These are phyloP conservation scores for Dicranocentrus wangi DNA, from an alignment of 2,888 invertebrate genomes.

Conservation along the genomic window DNA sequence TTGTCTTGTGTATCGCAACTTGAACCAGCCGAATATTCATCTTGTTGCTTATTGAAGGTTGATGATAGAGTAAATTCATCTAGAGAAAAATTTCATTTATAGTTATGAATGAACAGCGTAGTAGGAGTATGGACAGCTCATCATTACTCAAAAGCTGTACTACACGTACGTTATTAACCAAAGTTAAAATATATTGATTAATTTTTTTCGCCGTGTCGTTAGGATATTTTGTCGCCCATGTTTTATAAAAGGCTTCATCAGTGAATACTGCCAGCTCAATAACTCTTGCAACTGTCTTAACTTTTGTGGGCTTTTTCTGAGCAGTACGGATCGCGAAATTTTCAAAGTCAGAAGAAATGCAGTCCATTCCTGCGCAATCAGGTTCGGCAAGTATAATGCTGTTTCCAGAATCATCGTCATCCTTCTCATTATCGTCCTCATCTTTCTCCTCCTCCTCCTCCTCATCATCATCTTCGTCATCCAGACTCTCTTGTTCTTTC, in stretches of 20 bases:
- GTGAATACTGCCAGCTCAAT: conserved; percentile 61
- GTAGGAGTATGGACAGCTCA: too few species aligned
- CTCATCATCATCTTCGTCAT: conserved; percentile 43
- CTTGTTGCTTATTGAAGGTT: conserved; percentile 44
- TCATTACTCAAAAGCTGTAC: too few species aligned
- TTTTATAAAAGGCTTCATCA: conserved; percentile 44
- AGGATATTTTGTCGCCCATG: conserved; percentile 24
- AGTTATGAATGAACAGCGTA: too few species aligned
- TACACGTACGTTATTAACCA: conserved; percentile 63
- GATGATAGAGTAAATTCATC: conserved; percentile 63
- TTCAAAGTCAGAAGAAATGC: neutral
- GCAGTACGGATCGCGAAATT: neutral
- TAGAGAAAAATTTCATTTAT: too few species aligned
- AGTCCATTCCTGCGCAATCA: neutral
- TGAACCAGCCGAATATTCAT: conserved; percentile 55
- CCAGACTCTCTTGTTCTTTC: conserved; percentile 25
- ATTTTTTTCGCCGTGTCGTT: conserved; percentile 34
- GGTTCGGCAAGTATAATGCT: neutral
- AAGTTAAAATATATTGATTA: conserved; percentile 44
- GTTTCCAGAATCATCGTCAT: neutral
- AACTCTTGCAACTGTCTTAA: conserved; percentile 11
- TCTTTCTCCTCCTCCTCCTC: too few species aligned
- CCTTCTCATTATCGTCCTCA: conserved; percentile 11
- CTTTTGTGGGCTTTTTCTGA: conserved; percentile 9
- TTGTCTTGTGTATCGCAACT: conserved; percentile 50